Conservation (phyloP, 23 tunicate genomes). For the Pegea sp. region DNA sequence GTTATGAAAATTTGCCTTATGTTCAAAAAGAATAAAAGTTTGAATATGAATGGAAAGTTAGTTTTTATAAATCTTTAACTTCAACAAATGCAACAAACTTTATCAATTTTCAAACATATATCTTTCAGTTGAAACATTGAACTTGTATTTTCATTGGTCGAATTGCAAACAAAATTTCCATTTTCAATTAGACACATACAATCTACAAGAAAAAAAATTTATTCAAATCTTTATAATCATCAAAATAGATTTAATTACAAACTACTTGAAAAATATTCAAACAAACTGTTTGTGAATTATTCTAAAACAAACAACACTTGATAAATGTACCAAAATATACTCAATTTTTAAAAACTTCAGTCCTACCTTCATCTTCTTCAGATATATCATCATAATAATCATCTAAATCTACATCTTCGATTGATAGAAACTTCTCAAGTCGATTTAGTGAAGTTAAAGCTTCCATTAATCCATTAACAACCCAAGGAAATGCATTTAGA, state of each 20-base stretch:
- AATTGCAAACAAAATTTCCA: too few species aligned
- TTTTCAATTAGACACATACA: too few species aligned
- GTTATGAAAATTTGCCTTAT: too few species aligned
- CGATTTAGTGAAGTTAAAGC: slow-evolving; percentile 56
- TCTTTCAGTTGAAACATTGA: too few species aligned
- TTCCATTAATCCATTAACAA: slow-evolving; percentile 88
- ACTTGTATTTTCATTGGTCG: too few species aligned
- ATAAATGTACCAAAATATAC: neutral
- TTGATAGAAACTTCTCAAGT: slow-evolving; percentile 18
- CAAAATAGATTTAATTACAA: neutral
- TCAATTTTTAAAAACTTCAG: too few species aligned
- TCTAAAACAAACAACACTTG: neutral
- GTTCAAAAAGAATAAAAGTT: too few species aligned
- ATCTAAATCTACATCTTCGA: slow-evolving; percentile 21
- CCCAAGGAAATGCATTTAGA: slow-evolving; percentile 98
- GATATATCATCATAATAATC: slow-evolving; percentile 44
- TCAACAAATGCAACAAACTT: slow-evolving; percentile 1
- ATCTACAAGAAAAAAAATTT: too few species aligned
- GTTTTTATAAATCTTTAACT: too few species aligned
- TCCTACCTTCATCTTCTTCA: neutral
- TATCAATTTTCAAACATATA: neutral
- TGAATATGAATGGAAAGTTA: too few species aligned
- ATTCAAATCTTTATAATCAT: neutral
- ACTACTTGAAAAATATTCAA: too few species aligned
- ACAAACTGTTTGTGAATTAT: neutral